These are phyloP conservation scores for Acanthosepion esculentum DNA, from an alignment of 2,888 invertebrate species.

Conservation along the genomic window DNA sequence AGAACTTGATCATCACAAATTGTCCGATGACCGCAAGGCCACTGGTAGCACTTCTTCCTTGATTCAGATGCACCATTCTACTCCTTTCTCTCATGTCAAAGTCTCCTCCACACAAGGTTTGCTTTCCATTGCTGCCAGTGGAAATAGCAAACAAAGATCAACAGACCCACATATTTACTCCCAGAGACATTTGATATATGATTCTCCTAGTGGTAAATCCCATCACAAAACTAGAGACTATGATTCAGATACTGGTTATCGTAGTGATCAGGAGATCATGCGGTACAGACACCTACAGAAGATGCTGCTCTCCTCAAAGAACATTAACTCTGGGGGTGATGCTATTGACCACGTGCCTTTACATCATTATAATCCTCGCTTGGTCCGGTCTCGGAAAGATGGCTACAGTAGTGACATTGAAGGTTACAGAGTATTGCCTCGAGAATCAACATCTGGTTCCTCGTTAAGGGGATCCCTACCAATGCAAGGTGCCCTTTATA, in stretches of 20 bases:
- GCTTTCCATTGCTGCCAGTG: conserved; percentile 24
- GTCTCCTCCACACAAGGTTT: conserved; percentile 50
- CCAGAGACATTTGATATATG: conserved; percentile 48
- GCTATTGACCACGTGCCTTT: conserved; percentile 52
- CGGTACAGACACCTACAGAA: conserved; percentile 45
- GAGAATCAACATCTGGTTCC: conserved; percentile 50
- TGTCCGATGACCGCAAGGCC: background rate
- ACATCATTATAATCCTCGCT: conserved; percentile 49
- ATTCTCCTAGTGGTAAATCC: conserved; percentile 50
- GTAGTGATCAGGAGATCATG: conserved; percentile 67
- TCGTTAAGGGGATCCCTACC: conserved; percentile 56
- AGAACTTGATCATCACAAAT: background rate
- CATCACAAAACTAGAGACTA: conserved; percentile 65
- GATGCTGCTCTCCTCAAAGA: background rate
- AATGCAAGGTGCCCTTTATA: background rate
- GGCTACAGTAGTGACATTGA: conserved; percentile 72
- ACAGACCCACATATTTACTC: background rate
- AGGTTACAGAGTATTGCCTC: conserved; percentile 58
- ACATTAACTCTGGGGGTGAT: conserved; percentile 53
- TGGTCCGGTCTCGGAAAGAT: conserved; percentile 54
- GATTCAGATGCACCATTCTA: background rate
- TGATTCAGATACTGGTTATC: conserved; percentile 72
- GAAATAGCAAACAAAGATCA: background rate
- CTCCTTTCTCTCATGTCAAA: conserved; percentile 34
- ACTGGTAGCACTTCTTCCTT: background rate